Evolutionary conservation across 1,140 invertebrate species (phyloP), one percentile per base, ranked within the genome.

Genomic region (Euwallacea fornicatus): DNA sequence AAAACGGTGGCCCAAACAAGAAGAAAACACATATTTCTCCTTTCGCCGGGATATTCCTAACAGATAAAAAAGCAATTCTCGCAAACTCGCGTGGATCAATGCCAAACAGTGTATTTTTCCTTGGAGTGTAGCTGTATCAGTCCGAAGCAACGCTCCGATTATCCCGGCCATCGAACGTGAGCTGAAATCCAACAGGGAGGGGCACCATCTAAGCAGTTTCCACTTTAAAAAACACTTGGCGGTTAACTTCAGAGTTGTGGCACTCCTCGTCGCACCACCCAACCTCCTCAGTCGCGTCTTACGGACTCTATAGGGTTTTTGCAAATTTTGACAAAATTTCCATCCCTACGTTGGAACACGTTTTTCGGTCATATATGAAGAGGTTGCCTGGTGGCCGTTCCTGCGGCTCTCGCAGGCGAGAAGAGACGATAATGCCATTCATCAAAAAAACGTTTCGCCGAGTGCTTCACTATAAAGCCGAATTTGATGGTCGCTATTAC

Each of bases 391-490:
- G 21, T 33, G 21, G 21, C 54, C 0, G n/a, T 58, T 42, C 54
- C 46, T 66, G 50, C n/a, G 66, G 66, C 55, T 68, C 66, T 53
- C 15, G 67, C 9, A 70, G 69, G 54, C 68, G 47, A 63, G 55
- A 63, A 62, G n/a, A 66, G 65, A 71, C 76, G 77, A 78, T 80
- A 77, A 79, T 77, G 76, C 77, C 77, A 79, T 80, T 79, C 78
- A 81, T 80, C 79, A 80, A 80, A 81, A 78, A 78, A 78, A 78
- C 76, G 76, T 79, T 80, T 79, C 75, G 77, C 78, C 77, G 77
- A 79, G 75, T 79, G 78, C 77, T 78, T 78, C 75, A 77, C 77
- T 75, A 78, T 80, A 80, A 80, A 80, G 78, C 63, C 76, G 78
- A 78, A 80, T 78, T 79, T 79, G 77, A 79, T 78, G 76, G 72